Conservation (phyloP, 2,797 vertebrate genomes). For the Chanos chanos region DNA sequence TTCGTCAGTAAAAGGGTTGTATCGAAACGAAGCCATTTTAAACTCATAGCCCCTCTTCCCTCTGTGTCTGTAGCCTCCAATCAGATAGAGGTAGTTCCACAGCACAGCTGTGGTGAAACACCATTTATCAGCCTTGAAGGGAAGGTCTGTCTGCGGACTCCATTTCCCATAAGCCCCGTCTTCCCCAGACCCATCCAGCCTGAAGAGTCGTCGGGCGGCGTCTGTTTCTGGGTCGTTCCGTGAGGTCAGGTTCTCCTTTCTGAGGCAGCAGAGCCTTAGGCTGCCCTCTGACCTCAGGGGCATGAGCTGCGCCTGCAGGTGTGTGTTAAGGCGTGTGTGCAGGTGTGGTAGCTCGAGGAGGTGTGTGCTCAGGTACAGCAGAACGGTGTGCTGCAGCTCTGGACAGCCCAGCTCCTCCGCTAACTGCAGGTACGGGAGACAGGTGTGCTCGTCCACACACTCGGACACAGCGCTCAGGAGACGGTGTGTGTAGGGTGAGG, state of each 20-base stretch:
- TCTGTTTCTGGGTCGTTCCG: conserved; percentile 56
- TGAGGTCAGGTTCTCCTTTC: conserved; percentile 72
- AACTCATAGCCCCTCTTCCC: conserved; percentile 69
- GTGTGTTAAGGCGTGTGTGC: conserved; percentile 43
- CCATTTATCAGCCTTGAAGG: conserved; percentile 78
- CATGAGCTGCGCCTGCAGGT: conserved; percentile 53
- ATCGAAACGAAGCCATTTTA: conserved; percentile 74
- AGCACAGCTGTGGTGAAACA: conserved; percentile 74
- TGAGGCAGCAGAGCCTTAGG: conserved; percentile 62
- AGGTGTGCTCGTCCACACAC: conserved; percentile 61
- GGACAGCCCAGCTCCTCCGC: conserved; percentile 64
- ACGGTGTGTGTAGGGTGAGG: conserved; percentile 61
- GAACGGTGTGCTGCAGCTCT: conserved; percentile 63
- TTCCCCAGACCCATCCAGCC: conserved; percentile 49
- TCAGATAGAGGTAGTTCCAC: conserved; percentile 75
- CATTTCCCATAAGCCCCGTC: conserved; percentile 55
- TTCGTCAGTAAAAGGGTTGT: conserved; percentile 64
- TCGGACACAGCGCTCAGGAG: conserved; percentile 59
- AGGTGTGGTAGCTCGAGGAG: conserved; percentile 68
- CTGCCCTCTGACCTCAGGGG: conserved; percentile 54
- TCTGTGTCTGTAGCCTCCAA: conserved; percentile 72
- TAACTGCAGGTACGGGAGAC: conserved; percentile 63
- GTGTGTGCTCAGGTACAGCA: conserved; percentile 67
- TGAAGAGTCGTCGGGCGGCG: conserved; percentile 58
- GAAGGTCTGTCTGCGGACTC: conserved; percentile 61